Percentiles rank a stretch among this genome's conserved stretches.
Evolutionary conservation across 1,140 invertebrate genomes (phyloP).

Genomic region (Bombus superbus): DNA sequence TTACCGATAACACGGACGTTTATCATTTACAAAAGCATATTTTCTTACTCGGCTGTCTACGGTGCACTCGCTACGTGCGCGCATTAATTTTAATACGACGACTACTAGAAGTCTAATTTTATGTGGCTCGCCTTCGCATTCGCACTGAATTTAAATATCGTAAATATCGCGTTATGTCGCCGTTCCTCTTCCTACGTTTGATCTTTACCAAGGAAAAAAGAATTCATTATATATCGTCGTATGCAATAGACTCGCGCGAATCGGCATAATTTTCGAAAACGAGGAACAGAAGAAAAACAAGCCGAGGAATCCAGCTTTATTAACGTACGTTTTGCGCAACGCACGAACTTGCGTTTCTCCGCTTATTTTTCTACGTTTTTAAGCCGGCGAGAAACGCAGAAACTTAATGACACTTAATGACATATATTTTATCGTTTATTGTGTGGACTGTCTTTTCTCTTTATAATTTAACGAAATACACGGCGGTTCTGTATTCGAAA

Average conservation of each 20-base stretch:
- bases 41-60: not conserved
- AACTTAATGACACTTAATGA: not conserved
- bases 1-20: conserved; percentile 14
- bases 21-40: not conserved
- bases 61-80: not conserved
- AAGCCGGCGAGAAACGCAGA: not conserved
- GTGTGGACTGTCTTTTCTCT: not conserved
- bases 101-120: conserved; percentile 44
- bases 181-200: not conserved
- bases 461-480: not conserved
- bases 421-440: not conserved
- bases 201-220: not conserved
- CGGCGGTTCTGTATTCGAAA: not conserved
- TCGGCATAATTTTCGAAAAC: not conserved
- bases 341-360: not conserved
- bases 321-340: not conserved
- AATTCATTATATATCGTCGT: too few relatives aligned
- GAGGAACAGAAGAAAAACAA: too few relatives aligned
- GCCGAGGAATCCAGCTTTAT: not conserved
- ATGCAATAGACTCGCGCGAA: too few relatives aligned
- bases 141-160: conserved; percentile 5
- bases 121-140: not conserved
- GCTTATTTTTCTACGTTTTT: too few relatives aligned
- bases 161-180: conserved; percentile 11
- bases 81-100: conserved; percentile 38